Percentiles rank a stretch among this genome's conserved stretches.
Evolutionary conservation across 2,113 vertebrate genomes (phyloP).

Genomic region (Danio rerio): DNA sequence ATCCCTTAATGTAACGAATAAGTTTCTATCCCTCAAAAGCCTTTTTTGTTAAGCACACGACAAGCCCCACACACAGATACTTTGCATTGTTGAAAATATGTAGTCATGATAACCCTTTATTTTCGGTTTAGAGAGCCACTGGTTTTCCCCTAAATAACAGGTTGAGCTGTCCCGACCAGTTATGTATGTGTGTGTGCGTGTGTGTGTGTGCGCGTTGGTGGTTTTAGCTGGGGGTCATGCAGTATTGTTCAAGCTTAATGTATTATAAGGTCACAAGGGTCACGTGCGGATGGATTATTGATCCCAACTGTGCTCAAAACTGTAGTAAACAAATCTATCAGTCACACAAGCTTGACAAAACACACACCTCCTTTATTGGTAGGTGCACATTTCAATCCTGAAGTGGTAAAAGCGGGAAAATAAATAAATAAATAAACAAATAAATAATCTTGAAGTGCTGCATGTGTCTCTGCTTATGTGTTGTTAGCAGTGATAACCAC

Average conservation of each 20-base stretch:
- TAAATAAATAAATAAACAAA: too few relatives aligned
- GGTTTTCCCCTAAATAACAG: constrained; percentile 18
- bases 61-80: not conserved
- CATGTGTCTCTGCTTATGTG: not conserved
- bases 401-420: not conserved
- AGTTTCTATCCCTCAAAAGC: constrained; percentile 18
- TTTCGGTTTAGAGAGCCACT: not conserved
- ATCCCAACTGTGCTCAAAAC: constrained; percentile 1
- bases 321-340: constrained; percentile 40
- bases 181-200: not conserved
- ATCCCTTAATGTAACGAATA: not conserved
- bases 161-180: constrained; percentile 29
- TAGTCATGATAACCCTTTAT: not conserved
- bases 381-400: not conserved
- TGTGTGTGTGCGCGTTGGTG: not conserved
- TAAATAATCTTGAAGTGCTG: not conserved
- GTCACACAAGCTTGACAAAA: constrained; percentile 2
- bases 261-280: not conserved
- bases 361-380: not conserved
- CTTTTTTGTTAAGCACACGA: not conserved
- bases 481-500: not conserved
- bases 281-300: constrained; percentile 16
- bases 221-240: not conserved
- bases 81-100: constrained; percentile 22
- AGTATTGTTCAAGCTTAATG: not conserved